phyloP scores from a whole-genome alignment of 30 jellyfish, hydroid and myxozoan species.

The Morbakka virulenta region DNA sequence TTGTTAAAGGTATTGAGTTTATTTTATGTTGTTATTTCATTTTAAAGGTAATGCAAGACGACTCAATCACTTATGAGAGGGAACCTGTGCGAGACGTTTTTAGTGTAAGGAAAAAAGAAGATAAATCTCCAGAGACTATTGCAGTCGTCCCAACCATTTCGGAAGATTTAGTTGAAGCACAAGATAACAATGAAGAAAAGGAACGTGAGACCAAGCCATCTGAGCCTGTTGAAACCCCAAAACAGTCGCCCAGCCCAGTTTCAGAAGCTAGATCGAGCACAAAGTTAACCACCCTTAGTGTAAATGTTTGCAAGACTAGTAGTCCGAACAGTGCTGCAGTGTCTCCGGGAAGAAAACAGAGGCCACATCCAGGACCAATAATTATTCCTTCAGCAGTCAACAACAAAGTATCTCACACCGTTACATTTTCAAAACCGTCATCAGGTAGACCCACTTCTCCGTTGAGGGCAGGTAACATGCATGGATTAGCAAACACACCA shows the following conservation, averaged over 20 bases:
- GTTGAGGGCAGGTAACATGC: constrained; percentile 16
- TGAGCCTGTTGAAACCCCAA: neutral
- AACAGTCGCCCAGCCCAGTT: neutral
- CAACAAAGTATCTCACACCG: constrained; percentile 69
- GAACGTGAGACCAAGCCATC: neutral
- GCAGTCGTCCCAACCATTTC: neutral
- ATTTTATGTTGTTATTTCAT: no score
- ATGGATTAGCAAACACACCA: constrained; percentile 3
- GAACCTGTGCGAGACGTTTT: neutral
- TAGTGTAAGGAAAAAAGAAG: neutral
- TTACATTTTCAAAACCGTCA: constrained; percentile 51
- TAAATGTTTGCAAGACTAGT: neutral
- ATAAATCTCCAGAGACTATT: neutral
- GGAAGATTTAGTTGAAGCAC: neutral
- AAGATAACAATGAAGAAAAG: neutral
- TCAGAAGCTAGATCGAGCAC: constrained; percentile 8
- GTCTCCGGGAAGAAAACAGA: constrained; percentile 76
- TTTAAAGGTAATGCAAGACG: constrained; percentile 33
- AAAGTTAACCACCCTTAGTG: constrained; percentile 4
- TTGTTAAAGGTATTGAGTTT: no score
- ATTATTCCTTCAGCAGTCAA: constrained; percentile 92
- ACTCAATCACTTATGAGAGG: constrained; percentile 10
- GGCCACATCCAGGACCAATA: constrained; percentile 96
- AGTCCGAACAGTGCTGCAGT: constrained; percentile 26
- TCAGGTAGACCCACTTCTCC: constrained; percentile 62